Percentiles rank a stretch among this genome's conserved stretches.
Evolutionary conservation across 2,797 vertebrate genomes (phyloP).

Genomic region (Rhynchonycteris naso): DNA sequence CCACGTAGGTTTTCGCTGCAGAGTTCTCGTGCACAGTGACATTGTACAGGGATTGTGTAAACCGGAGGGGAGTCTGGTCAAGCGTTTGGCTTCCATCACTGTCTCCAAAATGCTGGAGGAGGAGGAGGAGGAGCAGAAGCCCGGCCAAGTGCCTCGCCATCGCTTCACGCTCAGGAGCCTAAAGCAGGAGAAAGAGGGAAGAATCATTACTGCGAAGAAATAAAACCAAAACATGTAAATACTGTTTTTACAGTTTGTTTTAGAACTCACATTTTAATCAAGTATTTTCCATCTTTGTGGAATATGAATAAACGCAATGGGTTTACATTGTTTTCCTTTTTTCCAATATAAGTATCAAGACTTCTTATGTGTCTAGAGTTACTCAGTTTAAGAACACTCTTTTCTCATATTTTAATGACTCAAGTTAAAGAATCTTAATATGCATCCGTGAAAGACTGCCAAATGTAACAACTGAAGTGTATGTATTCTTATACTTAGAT

Average conservation of each 20-base stretch:
- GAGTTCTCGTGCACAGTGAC: conserved; percentile 98
- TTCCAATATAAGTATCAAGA: not conserved
- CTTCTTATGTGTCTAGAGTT: not conserved
- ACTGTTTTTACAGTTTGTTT: not conserved
- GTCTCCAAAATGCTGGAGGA: conserved; percentile 90
- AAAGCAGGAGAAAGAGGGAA: conserved; percentile 67
- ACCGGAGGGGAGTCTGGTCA: conserved; percentile 86
- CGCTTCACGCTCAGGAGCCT: conserved; percentile 91
- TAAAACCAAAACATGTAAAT: not conserved
- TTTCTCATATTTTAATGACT: not conserved
- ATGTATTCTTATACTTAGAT: not conserved
- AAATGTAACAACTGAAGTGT: not conserved
- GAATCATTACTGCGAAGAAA: not conserved
- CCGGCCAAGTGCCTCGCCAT: conserved; percentile 92
- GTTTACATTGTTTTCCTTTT: not conserved
- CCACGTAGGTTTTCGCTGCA: conserved; percentile 97
- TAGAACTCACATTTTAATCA: not conserved
- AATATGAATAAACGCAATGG: not conserved
- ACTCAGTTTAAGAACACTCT: not conserved
- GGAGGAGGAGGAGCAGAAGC: conserved; percentile 89
- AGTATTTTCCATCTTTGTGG: not conserved
- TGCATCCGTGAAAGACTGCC: not conserved
- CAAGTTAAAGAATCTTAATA: not conserved
- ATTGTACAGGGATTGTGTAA: conserved; percentile 94
- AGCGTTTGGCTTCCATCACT: conserved; percentile 88